Percentiles rank a stretch among this genome's conserved stretches.
These are phyloP conservation scores for Drosophila navojoa DNA, from an alignment of 1,140 invertebrate genomes.

Conservation along the genomic window DNA sequence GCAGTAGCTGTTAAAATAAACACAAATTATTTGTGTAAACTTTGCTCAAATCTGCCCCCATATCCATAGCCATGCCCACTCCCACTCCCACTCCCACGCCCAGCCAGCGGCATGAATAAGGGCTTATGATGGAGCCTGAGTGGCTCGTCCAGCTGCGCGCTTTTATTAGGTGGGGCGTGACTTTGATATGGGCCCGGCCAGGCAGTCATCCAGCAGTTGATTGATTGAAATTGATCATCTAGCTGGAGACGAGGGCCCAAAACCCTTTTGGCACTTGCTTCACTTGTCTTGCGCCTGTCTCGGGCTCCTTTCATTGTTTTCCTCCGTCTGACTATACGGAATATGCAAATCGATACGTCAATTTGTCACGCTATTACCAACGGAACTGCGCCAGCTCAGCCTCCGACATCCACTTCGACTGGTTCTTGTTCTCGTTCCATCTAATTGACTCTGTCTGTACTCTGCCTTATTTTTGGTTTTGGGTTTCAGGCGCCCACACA, in stretches of 20 bases:
- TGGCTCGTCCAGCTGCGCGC: constrained; percentile 30
- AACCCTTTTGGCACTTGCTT: constrained; percentile 49
- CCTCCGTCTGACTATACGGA: constrained; percentile 28
- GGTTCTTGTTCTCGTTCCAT: constrained; percentile 17
- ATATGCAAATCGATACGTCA: constrained; percentile 70
- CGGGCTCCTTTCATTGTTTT: background rate
- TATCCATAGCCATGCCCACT: background rate
- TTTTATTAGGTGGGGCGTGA: constrained; percentile 5
- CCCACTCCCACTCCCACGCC: background rate
- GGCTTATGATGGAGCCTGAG: constrained; percentile 59
- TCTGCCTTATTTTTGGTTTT: constrained; percentile 55
- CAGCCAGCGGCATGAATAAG: constrained; percentile 23
- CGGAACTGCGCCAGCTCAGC: constrained; percentile 1
- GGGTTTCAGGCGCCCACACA: constrained; percentile 56
- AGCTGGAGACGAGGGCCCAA: background rate
- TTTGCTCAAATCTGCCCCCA: constrained; percentile 53
- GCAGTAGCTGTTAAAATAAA: constrained; percentile 76
- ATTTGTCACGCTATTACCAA: constrained; percentile 48
- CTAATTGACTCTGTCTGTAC: constrained; percentile 47
- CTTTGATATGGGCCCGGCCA: constrained; percentile 54
- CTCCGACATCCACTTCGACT: background rate
- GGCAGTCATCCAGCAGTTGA: constrained; percentile 49
- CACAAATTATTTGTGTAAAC: constrained; percentile 82
- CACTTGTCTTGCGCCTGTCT: constrained; percentile 10
- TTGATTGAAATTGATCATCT: constrained; percentile 79